phyloP scores from a whole-genome alignment of 2,113 vertebrate species.

The Poeciliopsis retropinna region DNA sequence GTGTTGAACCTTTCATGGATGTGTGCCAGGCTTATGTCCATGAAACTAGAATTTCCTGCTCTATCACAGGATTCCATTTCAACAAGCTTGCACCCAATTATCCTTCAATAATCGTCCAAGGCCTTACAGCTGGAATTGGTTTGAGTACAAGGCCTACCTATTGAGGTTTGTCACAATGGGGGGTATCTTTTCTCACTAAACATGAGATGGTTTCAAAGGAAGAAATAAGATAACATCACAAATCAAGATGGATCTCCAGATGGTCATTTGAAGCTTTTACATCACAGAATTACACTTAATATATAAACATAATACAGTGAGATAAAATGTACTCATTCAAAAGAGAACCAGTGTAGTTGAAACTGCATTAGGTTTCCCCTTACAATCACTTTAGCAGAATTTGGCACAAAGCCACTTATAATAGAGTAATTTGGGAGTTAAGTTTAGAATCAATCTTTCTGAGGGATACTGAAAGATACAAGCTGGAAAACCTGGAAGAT shows the following conservation, averaged over 20 bases:
- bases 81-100: constrained; percentile 74
- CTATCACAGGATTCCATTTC: constrained; percentile 71
- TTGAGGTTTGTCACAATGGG: constrained; percentile 29
- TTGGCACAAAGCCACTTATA: neutral
- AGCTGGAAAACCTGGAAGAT: neutral
- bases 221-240: constrained; percentile 10
- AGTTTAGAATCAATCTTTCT: neutral
- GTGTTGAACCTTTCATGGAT: constrained; percentile 47
- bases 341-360: neutral
- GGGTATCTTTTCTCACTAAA: constrained; percentile 20
- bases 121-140: constrained; percentile 66
- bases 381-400: neutral
- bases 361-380: neutral
- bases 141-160: constrained; percentile 53
- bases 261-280: constrained; percentile 11
- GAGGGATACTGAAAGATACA: neutral
- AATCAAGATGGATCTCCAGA: constrained; percentile 24
- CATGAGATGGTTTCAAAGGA: constrained; percentile 44
- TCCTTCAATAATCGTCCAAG: constrained; percentile 64
- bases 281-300: constrained; percentile 14
- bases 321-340: neutral
- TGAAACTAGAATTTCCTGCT: constrained; percentile 75
- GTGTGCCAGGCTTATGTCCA: constrained; percentile 58
- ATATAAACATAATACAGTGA: no score
- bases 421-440: neutral